phyloP scores from a whole-genome alignment of 2,888 invertebrate genomes.

The Meganola albula region DNA sequence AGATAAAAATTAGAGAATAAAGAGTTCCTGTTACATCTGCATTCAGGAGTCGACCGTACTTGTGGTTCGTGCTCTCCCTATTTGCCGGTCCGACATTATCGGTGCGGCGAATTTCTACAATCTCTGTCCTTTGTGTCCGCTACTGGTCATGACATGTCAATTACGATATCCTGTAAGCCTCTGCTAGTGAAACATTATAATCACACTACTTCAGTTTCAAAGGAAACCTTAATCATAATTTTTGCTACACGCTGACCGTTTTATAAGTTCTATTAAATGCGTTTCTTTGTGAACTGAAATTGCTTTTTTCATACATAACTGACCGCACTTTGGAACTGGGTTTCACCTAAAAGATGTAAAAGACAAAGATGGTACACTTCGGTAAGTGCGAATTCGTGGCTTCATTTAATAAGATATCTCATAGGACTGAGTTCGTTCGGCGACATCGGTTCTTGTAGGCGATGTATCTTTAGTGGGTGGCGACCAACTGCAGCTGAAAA shows the following conservation, averaged over 20 bases:
- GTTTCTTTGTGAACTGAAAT: constrained; percentile 2
- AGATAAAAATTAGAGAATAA: constrained; percentile 31
- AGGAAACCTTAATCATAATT: constrained; percentile 17
- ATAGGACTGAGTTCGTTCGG: too few relatives aligned
- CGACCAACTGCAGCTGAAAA: too few relatives aligned
- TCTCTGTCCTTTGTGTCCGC: constrained; percentile 66
- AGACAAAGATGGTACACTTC: too few relatives aligned
- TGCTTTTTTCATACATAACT: constrained; percentile 1
- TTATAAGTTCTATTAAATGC: not conserved
- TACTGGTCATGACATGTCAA: constrained; percentile 72
- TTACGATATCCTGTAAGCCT: constrained; percentile 61
- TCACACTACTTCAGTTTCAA: constrained; percentile 22
- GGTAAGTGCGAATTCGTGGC: too few relatives aligned
- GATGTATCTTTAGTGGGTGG: too few relatives aligned
- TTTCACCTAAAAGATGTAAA: too few relatives aligned
- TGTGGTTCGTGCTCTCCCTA: constrained; percentile 40
- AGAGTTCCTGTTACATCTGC: constrained; percentile 46
- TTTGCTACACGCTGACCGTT: constrained; percentile 1
- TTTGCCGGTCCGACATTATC: constrained; percentile 67
- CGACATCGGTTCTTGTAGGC: too few relatives aligned
- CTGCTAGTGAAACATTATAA: constrained; percentile 31
- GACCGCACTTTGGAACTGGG: too few relatives aligned
- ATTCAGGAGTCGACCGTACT: constrained; percentile 46
- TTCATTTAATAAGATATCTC: too few relatives aligned
- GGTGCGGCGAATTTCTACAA: constrained; percentile 65